Evolutionary conservation across 1,140 invertebrate genomes (phyloP), one percentile per base, ranked within the genome.

Genomic region (Triops cancriformis): DNA sequence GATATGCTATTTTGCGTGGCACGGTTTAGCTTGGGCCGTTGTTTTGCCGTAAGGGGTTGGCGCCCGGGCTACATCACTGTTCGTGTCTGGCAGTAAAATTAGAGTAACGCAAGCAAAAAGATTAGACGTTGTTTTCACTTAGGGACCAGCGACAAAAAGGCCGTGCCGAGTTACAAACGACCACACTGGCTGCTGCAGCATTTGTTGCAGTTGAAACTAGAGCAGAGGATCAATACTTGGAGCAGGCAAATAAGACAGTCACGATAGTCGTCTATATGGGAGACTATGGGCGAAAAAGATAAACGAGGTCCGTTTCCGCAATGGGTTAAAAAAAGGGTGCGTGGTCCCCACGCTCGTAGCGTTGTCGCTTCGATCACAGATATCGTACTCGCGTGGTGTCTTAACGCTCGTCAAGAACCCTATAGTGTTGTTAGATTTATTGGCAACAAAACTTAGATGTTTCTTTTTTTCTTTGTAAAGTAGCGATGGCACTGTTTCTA

Each of bases 391-490:
- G 51, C 18, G 51, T 64, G 51, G 51, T 1, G 14, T 23, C 51
- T 64, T 64, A 64, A 64, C 51, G 51, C 51, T 64, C 14, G 51
- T 64, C 51, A 64, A 23, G n/a, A 64, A 64, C 14, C 23, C 51
- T 23, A 64, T 64, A n/a, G 51, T 64, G 51, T 64, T 64, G 51
- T 64, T 64, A 64, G 51, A 64, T 64, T 64, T 64, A 64, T 64
- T 6, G 51, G 23, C n/a, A 64, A 64, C 51, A 64, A n/a, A 5
- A 64, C 18, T 64, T 23, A 6, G 6, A n/a, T n/a, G 18, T 23
- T 64, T n/a, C 51, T 18, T 64, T 12, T 18, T 64, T n/a, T 64
- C 23, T 18, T 3, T 1, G 9, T 18, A 14, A 64, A 18, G 0
- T 64, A 64, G 51, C 10, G 23, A 64, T 64, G 18, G 51, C 18